These are phyloP conservation scores for Phenganax stokvisi DNA, from an alignment of 92 coral and sea anemone species.

Conservation along the genomic window DNA sequence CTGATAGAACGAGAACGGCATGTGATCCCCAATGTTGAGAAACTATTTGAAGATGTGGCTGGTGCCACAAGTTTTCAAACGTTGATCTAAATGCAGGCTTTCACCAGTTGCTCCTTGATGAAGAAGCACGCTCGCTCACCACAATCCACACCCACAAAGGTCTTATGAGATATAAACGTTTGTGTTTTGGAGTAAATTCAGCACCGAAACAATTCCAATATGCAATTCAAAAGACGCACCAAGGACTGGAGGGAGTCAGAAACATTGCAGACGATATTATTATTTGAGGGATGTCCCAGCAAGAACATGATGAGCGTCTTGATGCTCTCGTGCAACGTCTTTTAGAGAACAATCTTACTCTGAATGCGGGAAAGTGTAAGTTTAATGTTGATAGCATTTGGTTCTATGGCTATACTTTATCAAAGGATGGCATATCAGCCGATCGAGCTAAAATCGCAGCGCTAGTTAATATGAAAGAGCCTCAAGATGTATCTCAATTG, in stretches of 20 bases:
- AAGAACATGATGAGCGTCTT: conserved; percentile 41
- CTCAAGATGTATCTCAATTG: conserved; percentile 6
- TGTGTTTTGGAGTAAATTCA: neutral
- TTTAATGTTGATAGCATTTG: neutral
- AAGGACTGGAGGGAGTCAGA: neutral
- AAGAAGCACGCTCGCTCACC: conserved; percentile 9
- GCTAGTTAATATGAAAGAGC: neutral
- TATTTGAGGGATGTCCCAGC: conserved; percentile 35
- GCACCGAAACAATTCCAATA: neutral
- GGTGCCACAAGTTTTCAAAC: conserved; percentile 18
- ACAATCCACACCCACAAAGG: conserved; percentile 15
- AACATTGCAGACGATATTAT: conserved; percentile 40
- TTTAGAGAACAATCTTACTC: conserved; percentile 14
- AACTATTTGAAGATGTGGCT: conserved; percentile 36
- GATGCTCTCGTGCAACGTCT: conserved; percentile 20
- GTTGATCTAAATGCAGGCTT: conserved; percentile 8
- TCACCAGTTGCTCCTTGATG: conserved; percentile 12
- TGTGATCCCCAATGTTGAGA: conserved; percentile 39
- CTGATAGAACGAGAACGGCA: conserved; percentile 37
- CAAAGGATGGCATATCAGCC: conserved; percentile 23
- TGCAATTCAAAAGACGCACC: neutral
- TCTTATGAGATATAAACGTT: neutral
- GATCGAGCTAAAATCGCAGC: conserved; percentile 32
- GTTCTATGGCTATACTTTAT: conserved; percentile 12
- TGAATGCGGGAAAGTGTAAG: conserved; percentile 7